Conservation (phyloP, 2,113 vertebrate species). For the Campylomormyrus numenius region DNA sequence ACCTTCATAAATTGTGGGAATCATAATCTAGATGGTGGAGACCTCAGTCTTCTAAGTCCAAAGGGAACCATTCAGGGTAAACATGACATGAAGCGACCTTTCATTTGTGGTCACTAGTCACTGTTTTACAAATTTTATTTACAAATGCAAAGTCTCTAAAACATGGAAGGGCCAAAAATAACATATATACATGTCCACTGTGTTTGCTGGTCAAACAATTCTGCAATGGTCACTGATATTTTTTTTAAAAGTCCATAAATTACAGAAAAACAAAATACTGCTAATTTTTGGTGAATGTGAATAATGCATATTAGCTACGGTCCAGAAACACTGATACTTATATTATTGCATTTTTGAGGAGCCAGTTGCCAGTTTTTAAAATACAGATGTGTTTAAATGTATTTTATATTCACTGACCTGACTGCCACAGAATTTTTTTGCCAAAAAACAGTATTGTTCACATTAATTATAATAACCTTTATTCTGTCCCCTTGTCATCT, state of each 20-base stretch:
- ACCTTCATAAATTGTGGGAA: neutral
- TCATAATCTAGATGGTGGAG: neutral
- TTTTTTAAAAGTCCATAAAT: neutral
- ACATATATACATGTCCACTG: neutral
- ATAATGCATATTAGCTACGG: neutral
- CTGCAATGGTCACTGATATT: neutral
- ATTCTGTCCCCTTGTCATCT: neutral
- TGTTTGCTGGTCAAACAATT: neutral
- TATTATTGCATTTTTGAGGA: neutral
- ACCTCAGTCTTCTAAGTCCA: neutral
- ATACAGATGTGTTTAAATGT: neutral
- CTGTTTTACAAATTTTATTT: neutral
- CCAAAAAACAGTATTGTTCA: neutral
- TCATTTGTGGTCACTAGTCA: neutral
- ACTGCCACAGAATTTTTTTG: neutral
- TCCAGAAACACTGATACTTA: neutral
- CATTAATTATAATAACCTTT: neutral
- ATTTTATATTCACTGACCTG: neutral
- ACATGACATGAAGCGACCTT: neutral
- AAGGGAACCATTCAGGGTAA: neutral
- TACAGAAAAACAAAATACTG: neutral
- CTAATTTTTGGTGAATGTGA: neutral
- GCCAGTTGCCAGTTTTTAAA: neutral
- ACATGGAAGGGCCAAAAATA: neutral
- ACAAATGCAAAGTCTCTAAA: constrained; percentile 5